Evolutionary conservation across 2,888 invertebrate genomes (phyloP).

Genomic region (Cremastinae sp.): DNA sequence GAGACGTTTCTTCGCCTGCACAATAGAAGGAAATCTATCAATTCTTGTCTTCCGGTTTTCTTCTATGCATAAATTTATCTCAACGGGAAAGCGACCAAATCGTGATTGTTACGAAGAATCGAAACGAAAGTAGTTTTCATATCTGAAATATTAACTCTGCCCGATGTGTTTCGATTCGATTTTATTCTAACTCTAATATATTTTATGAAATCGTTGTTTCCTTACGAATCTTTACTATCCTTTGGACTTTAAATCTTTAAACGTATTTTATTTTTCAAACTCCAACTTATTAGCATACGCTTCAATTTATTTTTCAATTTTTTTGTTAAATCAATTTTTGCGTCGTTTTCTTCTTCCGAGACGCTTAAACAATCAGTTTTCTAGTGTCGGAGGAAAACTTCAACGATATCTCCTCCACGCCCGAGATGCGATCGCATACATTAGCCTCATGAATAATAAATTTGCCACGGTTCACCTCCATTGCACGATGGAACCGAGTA

Average conservation of each 20-base stretch:
- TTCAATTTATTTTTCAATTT: slow-evolving; percentile 4
- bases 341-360: slow-evolving; percentile 9
- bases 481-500: slow-evolving; percentile 43
- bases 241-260: neutral
- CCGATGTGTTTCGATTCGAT: neutral
- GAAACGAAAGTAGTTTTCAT: neutral
- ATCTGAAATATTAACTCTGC: neutral
- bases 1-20: slow-evolving; percentile 43
- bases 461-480: slow-evolving; percentile 58
- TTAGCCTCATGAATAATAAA: slow-evolving; percentile 71
- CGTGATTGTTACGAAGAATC: neutral
- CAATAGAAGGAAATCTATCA: slow-evolving; percentile 76
- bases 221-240: too few species aligned
- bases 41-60: slow-evolving; percentile 74
- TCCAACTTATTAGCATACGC: neutral
- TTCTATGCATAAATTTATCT: slow-evolving; percentile 32
- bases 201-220: too few species aligned
- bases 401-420: slow-evolving; percentile 64
- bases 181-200: too few species aligned
- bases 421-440: slow-evolving; percentile 67
- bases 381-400: slow-evolving; percentile 32
- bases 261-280: neutral
- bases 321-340: slow-evolving; percentile 16
- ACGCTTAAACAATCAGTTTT: slow-evolving; percentile 45
- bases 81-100: slow-evolving; percentile 12